Percentiles rank a stretch among this genome's conserved stretches.
Evolutionary conservation across 2,888 invertebrate genomes (phyloP).

Genomic region (Dynastes tityus): DNA sequence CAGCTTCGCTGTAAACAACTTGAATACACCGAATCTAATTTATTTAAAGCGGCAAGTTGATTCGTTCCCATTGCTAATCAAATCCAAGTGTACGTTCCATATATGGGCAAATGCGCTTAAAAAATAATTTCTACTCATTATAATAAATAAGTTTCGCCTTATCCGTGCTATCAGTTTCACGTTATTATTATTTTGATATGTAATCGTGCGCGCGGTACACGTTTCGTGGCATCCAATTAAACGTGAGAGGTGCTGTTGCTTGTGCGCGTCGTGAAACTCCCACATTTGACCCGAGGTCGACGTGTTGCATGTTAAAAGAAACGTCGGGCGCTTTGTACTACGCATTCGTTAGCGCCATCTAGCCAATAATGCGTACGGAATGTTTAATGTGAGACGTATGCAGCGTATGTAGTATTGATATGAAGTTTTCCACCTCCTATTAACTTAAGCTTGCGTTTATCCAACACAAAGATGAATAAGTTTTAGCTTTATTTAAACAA

Average conservation of each 20-base stretch:
- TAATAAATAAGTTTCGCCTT: slow-evolving; percentile 46
- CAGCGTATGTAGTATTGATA: background rate
- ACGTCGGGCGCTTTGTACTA: slow-evolving; percentile 50
- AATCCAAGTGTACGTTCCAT: slow-evolving; percentile 1
- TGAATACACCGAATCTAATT: background rate
- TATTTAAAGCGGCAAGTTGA: background rate
- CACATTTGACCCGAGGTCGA: slow-evolving; percentile 50
- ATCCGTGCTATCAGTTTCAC: slow-evolving; percentile 45
- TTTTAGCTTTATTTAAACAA: no score
- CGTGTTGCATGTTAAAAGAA: slow-evolving; percentile 46
- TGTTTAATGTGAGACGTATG: background rate
- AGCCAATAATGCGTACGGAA: slow-evolving; percentile 10
- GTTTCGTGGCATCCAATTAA: slow-evolving; percentile 46
- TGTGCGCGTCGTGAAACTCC: slow-evolving; percentile 48
- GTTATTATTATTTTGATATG: slow-evolving; percentile 47
- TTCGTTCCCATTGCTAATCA: slow-evolving; percentile 26
- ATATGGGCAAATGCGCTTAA: slow-evolving; percentile 30
- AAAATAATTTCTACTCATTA: slow-evolving; percentile 45
- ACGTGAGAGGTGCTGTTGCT: slow-evolving; percentile 46
- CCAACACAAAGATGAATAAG: no score
- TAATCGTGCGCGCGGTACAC: slow-evolving; percentile 32
- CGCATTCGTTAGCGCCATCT: slow-evolving; percentile 51
- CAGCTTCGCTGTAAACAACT: slow-evolving; percentile 1
- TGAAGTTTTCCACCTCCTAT: no score
- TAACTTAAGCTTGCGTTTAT: no score